These are phyloP conservation scores for Schizotus pectinicornis DNA, from an alignment of 2,888 invertebrate genomes.

Conservation along the genomic window DNA sequence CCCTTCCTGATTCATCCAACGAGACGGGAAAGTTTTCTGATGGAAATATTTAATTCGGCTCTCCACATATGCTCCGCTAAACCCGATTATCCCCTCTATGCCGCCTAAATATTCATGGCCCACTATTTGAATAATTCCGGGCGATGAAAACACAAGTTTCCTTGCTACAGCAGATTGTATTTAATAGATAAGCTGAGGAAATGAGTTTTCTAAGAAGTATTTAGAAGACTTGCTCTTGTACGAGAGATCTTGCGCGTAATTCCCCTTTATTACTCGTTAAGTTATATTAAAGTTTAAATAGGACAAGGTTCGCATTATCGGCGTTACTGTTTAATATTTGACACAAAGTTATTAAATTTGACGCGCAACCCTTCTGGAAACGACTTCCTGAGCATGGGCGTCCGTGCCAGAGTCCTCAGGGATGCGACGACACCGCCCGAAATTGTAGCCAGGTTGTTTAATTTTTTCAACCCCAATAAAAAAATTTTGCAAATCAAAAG, in stretches of 20 bases:
- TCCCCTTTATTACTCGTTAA: slow-evolving; percentile 29
- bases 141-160: slow-evolving; percentile 17
- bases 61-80: slow-evolving; percentile 14
- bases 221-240: slow-evolving; percentile 20
- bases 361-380: slow-evolving; percentile 6
- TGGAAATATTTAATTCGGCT: slow-evolving; percentile 2
- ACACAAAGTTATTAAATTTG: slow-evolving; percentile 25
- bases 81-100: slow-evolving; percentile 6
- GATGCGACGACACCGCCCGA: too few species aligned
- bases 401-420: too few species aligned
- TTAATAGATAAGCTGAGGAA: slow-evolving; percentile 33
- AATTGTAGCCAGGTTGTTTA: too few species aligned
- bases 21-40: neutral
- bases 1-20: neutral
- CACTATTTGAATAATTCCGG: slow-evolving; percentile 18
- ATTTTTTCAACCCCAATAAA: too few species aligned
- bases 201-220: slow-evolving; percentile 38
- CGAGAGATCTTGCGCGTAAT: slow-evolving; percentile 25
- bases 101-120: slow-evolving; percentile 20
- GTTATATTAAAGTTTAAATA: slow-evolving; percentile 30
- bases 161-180: slow-evolving; percentile 19
- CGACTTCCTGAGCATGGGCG: too few species aligned
- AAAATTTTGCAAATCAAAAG: too few species aligned
- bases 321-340: slow-evolving; percentile 27
- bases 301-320: slow-evolving; percentile 28